These are phyloP conservation scores for Entomobrya proxima DNA, from an alignment of 2,888 invertebrate species.

Conservation along the genomic window DNA sequence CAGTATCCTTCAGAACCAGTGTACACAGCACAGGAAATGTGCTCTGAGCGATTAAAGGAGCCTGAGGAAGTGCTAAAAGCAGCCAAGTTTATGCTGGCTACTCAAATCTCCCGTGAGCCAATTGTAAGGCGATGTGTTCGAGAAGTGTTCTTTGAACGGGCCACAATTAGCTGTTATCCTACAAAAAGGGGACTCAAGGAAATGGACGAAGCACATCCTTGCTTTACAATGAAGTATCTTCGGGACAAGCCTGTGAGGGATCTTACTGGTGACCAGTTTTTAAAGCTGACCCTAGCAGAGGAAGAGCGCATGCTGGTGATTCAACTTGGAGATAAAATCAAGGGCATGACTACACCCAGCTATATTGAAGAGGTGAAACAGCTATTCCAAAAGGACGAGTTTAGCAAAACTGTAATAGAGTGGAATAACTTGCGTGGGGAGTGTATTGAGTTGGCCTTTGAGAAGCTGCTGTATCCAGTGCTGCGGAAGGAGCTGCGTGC, in stretches of 20 bases:
- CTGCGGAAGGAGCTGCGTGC: constrained; percentile 90
- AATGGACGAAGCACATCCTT: constrained; percentile 95
- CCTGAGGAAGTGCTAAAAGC: constrained; percentile 92
- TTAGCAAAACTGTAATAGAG: constrained; percentile 93
- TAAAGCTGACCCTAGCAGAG: constrained; percentile 88
- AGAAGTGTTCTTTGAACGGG: constrained; percentile 91
- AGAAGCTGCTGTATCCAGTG: constrained; percentile 92
- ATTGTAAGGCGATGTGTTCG: constrained; percentile 89
- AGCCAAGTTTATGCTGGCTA: constrained; percentile 95
- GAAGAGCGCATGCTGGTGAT: constrained; percentile 89
- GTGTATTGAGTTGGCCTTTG: constrained; percentile 91
- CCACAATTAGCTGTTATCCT: constrained; percentile 87
- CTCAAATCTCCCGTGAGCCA: constrained; percentile 94
- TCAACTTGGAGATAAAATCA: constrained; percentile 85
- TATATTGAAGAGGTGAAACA: constrained; percentile 94
- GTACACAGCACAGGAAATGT: constrained; percentile 88
- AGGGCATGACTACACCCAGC: constrained; percentile 85
- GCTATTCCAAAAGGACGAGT: constrained; percentile 93
- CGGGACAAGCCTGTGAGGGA: constrained; percentile 94
- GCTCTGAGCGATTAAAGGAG: constrained; percentile 69
- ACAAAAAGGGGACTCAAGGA: constrained; percentile 95
- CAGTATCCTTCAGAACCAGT: constrained; percentile 91
- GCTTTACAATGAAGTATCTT: constrained; percentile 91
- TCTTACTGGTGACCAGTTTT: constrained; percentile 91
- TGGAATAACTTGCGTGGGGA: constrained; percentile 95